Evolutionary conservation across 2,113 vertebrate species (phyloP).

Genomic region (Anser brachyrhynchus): DNA sequence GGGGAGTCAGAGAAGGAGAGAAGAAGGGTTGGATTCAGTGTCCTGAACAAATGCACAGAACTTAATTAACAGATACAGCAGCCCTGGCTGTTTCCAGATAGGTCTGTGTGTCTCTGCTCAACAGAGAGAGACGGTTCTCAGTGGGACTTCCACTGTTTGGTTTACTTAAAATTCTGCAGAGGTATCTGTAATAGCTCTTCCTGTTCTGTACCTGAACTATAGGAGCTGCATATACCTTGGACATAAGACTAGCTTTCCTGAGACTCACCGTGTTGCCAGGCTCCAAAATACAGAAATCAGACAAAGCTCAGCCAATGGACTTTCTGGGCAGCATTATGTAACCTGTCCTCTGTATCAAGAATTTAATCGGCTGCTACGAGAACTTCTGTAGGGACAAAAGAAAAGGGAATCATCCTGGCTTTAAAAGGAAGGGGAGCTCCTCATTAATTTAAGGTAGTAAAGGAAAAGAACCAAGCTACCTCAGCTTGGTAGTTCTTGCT

Average conservation of each 20-base stretch:
- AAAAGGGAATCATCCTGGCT: not conserved
- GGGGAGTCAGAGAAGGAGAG: not conserved
- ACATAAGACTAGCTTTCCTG: not conserved
- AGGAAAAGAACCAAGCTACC: not conserved
- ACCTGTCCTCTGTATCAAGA: not conserved
- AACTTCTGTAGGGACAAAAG: not conserved
- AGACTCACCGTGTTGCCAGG: not conserved
- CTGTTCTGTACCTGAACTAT: not conserved
- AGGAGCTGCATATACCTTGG: not conserved
- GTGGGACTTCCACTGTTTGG: not conserved
- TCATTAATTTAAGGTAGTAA: not conserved
- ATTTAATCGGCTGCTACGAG: not conserved
- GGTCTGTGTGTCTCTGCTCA: not conserved
- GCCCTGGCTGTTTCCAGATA: not conserved
- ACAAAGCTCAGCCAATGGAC: not conserved
- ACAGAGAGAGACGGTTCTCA: not conserved
- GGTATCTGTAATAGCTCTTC: not conserved
- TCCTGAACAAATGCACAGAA: conserved; percentile 25
- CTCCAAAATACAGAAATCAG: not conserved
- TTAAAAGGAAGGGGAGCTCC: not conserved
- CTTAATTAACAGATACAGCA: conserved; percentile 40
- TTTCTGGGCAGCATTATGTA: not conserved
- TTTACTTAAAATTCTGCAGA: not conserved
- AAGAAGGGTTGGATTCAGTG: not conserved
- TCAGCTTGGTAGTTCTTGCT: not conserved